A percentile compares a stretch with the other conserved stretches of the same genome.
Conservation (phyloP, 1,140 invertebrate genomes). For the Lepidurus arcticus region DNA sequence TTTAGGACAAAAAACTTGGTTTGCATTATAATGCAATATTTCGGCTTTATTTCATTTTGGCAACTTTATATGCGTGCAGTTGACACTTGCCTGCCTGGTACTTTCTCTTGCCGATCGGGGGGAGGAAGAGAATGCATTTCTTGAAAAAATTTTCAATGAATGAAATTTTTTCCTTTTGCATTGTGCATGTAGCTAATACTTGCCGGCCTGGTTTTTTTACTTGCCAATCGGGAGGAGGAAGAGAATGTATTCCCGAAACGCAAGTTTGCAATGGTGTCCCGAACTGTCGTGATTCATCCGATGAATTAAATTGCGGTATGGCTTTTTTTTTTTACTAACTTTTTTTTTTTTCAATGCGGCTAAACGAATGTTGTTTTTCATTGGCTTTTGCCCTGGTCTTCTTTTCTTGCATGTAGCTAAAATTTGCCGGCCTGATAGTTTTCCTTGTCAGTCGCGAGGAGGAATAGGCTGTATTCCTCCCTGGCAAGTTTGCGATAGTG, state of each 20-base stretch:
- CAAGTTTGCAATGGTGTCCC: slow-evolving; percentile 42
- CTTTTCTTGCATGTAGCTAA: not conserved
- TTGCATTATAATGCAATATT: not conserved
- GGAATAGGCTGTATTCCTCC: slow-evolving; percentile 27
- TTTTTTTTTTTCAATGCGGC: not conserved
- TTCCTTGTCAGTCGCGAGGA: not conserved
- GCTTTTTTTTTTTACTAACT: not conserved
- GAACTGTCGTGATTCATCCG: slow-evolving; percentile 56
- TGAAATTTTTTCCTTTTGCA: not conserved
- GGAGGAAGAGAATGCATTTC: slow-evolving; percentile 28
- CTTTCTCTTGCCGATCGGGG: slow-evolving; percentile 26
- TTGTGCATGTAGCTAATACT: not conserved
- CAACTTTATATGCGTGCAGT: not conserved
- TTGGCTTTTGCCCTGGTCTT: not conserved
- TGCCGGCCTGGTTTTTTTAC: slow-evolving; percentile 28
- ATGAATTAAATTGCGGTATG: slow-evolving; percentile 52
- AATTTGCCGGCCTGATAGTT: not conserved
- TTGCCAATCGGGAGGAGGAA: slow-evolving; percentile 24
- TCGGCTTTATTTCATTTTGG: slow-evolving; percentile 22
- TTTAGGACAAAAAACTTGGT: not conserved
- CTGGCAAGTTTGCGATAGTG: slow-evolving; percentile 39
- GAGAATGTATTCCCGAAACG: slow-evolving; percentile 27
- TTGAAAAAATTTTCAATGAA: too few relatives aligned
- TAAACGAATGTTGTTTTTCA: not conserved
- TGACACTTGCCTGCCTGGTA: slow-evolving; percentile 10